phyloP scores from a whole-genome alignment of 2,797 vertebrate species.

The Pseudomugil gertrudae region DNA sequence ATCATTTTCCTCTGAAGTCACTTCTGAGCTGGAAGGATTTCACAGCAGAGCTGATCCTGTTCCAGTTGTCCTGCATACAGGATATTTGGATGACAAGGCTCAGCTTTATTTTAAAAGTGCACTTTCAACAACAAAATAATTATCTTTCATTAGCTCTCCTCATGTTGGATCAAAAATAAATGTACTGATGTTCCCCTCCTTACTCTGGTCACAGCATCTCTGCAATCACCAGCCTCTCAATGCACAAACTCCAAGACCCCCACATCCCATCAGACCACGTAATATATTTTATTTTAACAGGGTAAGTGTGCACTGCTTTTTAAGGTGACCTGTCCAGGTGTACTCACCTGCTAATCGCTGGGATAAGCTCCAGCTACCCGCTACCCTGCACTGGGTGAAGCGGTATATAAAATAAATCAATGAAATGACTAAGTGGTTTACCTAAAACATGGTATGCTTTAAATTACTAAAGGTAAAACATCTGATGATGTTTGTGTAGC shows the following conservation, averaged over 20 bases:
- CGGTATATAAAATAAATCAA: no score
- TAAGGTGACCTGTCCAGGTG: no score
- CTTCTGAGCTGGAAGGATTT: background rate
- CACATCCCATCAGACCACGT: slow-evolving; percentile 3
- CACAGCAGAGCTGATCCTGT: background rate
- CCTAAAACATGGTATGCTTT: no score
- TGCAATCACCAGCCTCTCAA: background rate
- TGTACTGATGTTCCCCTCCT: background rate
- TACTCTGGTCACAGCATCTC: slow-evolving; percentile 3
- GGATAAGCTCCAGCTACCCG: no score
- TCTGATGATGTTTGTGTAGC: no score
- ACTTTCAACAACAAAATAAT: background rate
- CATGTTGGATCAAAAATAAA: background rate
- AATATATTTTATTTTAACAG: slow-evolving; percentile 8
- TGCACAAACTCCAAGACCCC: slow-evolving; percentile 1
- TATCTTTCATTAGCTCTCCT: background rate
- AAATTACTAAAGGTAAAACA: no score
- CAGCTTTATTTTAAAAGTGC: background rate
- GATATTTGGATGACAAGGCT: background rate
- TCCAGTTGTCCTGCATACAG: background rate
- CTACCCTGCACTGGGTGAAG: no score
- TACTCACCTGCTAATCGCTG: no score
- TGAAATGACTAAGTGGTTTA: no score
- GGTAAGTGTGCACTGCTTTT: background rate
- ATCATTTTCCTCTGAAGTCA: background rate